phyloP scores from a whole-genome alignment of 2,113 vertebrate species.

The Rhinolophus sinicus region DNA sequence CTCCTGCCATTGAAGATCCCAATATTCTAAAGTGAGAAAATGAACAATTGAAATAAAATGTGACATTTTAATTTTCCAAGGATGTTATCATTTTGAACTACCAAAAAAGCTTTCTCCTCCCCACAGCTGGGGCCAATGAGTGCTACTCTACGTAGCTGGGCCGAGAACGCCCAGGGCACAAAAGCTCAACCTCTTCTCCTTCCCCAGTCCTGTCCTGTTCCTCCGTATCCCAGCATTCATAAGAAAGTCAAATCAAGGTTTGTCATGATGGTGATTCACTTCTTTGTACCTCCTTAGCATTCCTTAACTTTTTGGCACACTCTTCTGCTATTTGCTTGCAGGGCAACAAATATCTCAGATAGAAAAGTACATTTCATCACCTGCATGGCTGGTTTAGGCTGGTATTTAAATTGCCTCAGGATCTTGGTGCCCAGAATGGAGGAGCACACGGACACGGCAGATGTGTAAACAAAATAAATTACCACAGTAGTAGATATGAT shows the following conservation, averaged over 20 bases:
- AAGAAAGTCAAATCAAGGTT: slow-evolving; percentile 1
- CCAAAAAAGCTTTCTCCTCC: neutral
- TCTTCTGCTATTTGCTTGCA: slow-evolving; percentile 15
- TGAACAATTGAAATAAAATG: slow-evolving; percentile 19
- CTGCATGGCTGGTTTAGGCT: neutral
- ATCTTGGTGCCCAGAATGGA: neutral
- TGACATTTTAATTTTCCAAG: neutral
- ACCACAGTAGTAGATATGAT: neutral
- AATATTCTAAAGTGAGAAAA: slow-evolving; percentile 74
- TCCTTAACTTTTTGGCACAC: neutral
- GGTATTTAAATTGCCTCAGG: neutral
- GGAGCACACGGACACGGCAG: neutral
- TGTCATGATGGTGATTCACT: neutral
- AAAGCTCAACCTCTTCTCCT: neutral
- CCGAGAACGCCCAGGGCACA: neutral
- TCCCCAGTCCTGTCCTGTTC: neutral
- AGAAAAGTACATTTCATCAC: neutral
- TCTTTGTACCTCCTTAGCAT: neutral
- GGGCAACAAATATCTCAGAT: neutral
- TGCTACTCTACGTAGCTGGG: neutral
- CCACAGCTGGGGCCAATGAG: neutral
- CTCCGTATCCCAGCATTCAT: neutral
- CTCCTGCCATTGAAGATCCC: slow-evolving; percentile 88
- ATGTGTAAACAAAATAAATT: neutral
- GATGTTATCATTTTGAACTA: neutral